Evolutionary conservation across 2,113 vertebrate species (phyloP), one percentile per base, ranked within the genome.

Genomic region (Heterochromis multidens): DNA sequence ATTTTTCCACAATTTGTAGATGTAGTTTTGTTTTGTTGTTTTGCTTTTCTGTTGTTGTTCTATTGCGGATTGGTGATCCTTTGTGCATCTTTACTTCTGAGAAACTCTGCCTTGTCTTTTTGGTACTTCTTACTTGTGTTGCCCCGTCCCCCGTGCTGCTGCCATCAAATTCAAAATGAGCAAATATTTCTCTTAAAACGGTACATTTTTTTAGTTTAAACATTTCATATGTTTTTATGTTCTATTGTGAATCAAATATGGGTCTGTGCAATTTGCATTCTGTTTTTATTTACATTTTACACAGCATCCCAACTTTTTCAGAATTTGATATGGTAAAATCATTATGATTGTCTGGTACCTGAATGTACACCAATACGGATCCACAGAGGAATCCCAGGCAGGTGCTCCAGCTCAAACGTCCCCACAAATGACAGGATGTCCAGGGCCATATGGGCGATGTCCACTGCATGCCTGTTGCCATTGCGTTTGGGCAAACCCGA

Each of bases 311-410:
- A 62, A 21, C 17, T 35, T 12, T 62, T 35, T 17, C 17, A 35
- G 21, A 21, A 4, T 62, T 62, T 62, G 12, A 65, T 1, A 65
- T 25, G 23, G 6, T 9, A 13, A 74, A 56, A n/a, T 27, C 11
- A 5, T 17, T 10, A 21, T 25, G 16, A 60, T 21, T 52, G 2
- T 56, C 13, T 56, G 5, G 70, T 96, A 99, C 99, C 99, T 93
- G 99, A 99, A 91, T 99, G 98, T 58, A 99, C 96, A 35, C 99
- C 99, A 46, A 99, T 99, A n/a, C 98, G 97, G 83, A 99, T 99
- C 98, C 99, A 99, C 78, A 99, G 95, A 17, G 98, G 98, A 84
- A 99, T 97, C 46, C 97, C 98, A 0, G 99, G 99, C 65, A 99
- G 96, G 90, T 99, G 99, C 59, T 96, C 95, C 63, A 99, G 84